phyloP scores from a whole-genome alignment of 2,797 vertebrate genomes.

The Enteromius anoplus region DNA sequence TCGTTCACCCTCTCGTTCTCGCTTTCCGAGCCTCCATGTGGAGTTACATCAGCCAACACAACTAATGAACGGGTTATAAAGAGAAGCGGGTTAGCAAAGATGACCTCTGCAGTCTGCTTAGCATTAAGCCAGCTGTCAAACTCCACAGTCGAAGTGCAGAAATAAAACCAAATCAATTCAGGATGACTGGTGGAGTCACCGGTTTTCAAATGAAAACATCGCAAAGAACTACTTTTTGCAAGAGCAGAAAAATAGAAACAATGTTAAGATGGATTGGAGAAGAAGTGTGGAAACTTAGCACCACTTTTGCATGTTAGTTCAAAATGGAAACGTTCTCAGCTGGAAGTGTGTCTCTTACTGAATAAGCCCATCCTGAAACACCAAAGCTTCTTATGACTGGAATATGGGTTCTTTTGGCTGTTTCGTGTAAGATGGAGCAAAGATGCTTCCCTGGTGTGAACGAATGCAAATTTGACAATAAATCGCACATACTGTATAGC shows the following conservation, averaged over 20 bases:
- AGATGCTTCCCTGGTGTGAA: conserved; percentile 25
- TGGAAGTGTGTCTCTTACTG: conserved; percentile 2
- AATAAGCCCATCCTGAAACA: conserved; percentile 5
- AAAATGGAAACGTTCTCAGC: conserved; percentile 22
- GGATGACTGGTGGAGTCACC: conserved; percentile 13
- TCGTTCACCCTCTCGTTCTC: conserved; percentile 59
- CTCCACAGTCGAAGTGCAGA: conserved; percentile 6
- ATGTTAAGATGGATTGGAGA: neutral
- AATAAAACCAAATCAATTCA: conserved; percentile 27
- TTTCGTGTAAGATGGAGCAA: conserved; percentile 18
- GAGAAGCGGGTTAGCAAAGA: conserved; percentile 58
- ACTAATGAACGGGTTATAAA: conserved; percentile 62
- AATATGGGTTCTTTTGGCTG: conserved; percentile 14
- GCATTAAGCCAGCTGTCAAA: conserved; percentile 42
- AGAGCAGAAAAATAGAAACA: neutral
- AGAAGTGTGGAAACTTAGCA: conserved; percentile 15
- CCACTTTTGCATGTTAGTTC: conserved; percentile 13
- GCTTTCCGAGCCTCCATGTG: conserved; percentile 54
- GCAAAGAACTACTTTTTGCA: conserved; percentile 14
- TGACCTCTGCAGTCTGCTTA: conserved; percentile 62
- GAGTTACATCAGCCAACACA: conserved; percentile 55
- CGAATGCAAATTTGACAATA: conserved; percentile 31
- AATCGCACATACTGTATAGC: conserved; percentile 23
- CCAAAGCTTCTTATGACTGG: conserved; percentile 24
- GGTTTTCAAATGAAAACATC: conserved; percentile 3